Base-by-base conservation (phyloP, 2,113 vertebrate species). In the Prionailurus bengalensis region DNA sequence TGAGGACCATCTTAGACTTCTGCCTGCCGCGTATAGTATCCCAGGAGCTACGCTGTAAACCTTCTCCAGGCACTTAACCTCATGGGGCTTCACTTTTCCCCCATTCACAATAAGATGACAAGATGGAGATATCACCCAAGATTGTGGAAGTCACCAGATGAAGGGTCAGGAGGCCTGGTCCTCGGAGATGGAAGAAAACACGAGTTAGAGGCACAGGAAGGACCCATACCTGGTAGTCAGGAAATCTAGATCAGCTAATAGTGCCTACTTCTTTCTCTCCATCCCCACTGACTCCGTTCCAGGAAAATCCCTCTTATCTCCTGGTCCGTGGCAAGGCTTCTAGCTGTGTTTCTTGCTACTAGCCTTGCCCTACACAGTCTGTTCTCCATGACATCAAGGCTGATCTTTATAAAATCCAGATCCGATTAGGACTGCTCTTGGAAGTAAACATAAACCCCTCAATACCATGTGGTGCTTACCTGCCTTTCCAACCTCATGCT, bases 81-180 rank as follows among this genome's bases (percentile, higher is more conserved):
- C 15, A 74, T 63, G 23, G 39, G 65, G 25, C 5, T 74, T 89
- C 48, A 31, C 33, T 91, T 92, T 55, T 7, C 21, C 48, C 23
- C 31, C 78, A 58, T 45, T 19, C 61, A 51, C 7, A 23, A 16
- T 68, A 86, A 87, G 42, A 13, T 45, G 61, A 76, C 9, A 79
- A 78, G 42, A 83, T 23, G 27, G 48, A 66, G 8, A 23, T 61
- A n/a, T 66, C 48, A 82, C 17, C 21, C 29, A 92, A 29, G 16
- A 66, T 58, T 82, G 16, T 29, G 65, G 82, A 91, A 61, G 48
- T 65, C 53, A 86, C 27, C 70, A 87, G 93, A 91, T 55, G 82
- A 70, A 13, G 9, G 48, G 7, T 76, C 45, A 94, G 48, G 51
- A 53, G 25, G 48, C 27, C 27, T 88, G 16, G n/a, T 71, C 83